These are phyloP conservation scores for Burhinus bistriatus DNA, from an alignment of 2,113 vertebrate species.

Conservation along the genomic window DNA sequence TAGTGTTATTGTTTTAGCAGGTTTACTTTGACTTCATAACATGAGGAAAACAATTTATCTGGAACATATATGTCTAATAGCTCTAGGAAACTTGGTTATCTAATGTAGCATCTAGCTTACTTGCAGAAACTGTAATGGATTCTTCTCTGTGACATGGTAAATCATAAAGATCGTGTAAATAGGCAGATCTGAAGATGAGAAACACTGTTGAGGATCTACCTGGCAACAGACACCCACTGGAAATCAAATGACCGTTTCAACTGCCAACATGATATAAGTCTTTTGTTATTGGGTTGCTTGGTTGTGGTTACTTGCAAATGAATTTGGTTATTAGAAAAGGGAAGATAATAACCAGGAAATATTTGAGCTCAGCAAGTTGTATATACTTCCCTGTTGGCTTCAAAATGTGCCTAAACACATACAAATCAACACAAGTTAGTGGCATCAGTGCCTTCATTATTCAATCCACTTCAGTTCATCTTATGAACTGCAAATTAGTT, in stretches of 20 bases:
- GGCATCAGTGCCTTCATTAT: background rate
- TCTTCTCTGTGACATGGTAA: background rate
- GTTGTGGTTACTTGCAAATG: background rate
- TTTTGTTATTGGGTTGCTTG: background rate
- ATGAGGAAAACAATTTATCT: background rate
- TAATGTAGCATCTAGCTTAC: background rate
- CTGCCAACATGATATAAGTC: background rate
- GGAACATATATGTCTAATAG: background rate
- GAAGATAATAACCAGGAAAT: slow-evolving; percentile 18
- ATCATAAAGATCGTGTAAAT: background rate
- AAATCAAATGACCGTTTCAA: background rate
- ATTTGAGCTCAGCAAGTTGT: background rate
- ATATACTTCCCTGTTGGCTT: background rate
- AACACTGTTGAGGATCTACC: background rate
- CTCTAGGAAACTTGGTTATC: background rate
- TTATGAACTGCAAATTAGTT: slow-evolving; percentile 13
- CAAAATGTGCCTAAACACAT: slow-evolving; percentile 6
- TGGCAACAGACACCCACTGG: background rate
- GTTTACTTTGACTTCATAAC: slow-evolving; percentile 1
- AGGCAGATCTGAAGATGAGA: background rate
- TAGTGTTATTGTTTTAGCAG: background rate
- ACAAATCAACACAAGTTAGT: slow-evolving; percentile 29
- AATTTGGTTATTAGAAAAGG: slow-evolving; percentile 16
- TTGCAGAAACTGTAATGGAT: background rate
- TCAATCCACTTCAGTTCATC: background rate